These are phyloP conservation scores for Danio choprae DNA, from an alignment of 2,797 vertebrate species.

Conservation along the genomic window DNA sequence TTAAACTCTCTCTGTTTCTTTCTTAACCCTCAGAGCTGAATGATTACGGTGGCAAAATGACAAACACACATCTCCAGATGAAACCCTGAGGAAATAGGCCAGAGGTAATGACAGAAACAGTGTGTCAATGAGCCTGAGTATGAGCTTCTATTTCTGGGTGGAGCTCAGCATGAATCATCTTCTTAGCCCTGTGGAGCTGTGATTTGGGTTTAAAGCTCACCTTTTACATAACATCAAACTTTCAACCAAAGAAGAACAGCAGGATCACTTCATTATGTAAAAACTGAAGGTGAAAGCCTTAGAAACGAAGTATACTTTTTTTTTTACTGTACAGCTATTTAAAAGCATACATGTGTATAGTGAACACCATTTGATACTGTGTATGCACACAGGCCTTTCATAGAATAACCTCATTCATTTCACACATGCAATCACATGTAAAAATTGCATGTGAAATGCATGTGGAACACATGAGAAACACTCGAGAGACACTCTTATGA, in stretches of 20 bases:
- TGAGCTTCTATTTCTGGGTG: constrained; percentile 52
- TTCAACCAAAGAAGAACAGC: not conserved
- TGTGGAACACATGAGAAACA: no score
- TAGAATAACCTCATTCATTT: no score
- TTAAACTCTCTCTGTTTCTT: constrained; percentile 26
- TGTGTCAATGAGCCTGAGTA: constrained; percentile 31
- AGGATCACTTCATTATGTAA: not conserved
- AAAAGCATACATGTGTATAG: no score
- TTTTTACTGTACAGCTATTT: no score
- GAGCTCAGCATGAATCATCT: constrained; percentile 51
- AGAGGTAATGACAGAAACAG: constrained; percentile 34
- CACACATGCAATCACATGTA: no score
- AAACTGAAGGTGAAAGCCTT: not conserved
- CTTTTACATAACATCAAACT: constrained; percentile 37
- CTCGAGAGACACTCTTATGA: no score
- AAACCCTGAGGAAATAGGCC: constrained; percentile 44
- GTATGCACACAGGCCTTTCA: no score
- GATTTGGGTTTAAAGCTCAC: constrained; percentile 37
- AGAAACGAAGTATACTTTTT: no score
- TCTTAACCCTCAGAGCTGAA: constrained; percentile 18
- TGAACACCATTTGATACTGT: no score
- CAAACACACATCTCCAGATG: constrained; percentile 19
- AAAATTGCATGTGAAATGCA: no score
- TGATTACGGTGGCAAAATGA: constrained; percentile 29
- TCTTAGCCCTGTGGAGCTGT: not conserved